Base-by-base conservation (phyloP, 2,113 vertebrate genomes). In the Donacobius atricapilla region DNA sequence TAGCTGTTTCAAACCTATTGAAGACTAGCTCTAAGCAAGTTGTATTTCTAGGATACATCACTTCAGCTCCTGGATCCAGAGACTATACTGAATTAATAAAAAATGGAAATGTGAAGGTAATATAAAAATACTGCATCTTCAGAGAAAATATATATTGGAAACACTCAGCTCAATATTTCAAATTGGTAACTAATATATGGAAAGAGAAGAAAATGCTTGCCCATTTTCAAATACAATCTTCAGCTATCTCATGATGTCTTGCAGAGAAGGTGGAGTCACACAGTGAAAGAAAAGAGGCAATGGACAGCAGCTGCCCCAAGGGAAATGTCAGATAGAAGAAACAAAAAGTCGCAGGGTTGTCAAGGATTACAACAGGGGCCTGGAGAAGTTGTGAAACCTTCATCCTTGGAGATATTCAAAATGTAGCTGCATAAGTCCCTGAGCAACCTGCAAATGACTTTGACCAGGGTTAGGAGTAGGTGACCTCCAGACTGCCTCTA, bases 31-130 rank as follows among this genome's bases (percentile, higher is more conserved):
- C 97, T 27, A 72, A 96, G 60, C 98, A 96, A 81, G 95, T 98
- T 79, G 87, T 98, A 57, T 98, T 98, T 94, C 88, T 98, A 65
- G 98, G 98, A 28, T 98, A 98, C 21, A 94, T 98, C 86, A 98
- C 97, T 75, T 98, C 98, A 85, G 96, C 93, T 76, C 98, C 98
- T 80, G 98, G 98, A 68, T 98, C 97, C 80, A 97, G 98, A 97
- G 98, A 98, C 95, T 98, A 98, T 61, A 87, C 39, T 35, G 97
- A 98, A 88, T 95, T 98, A 91, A 97, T 92, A 79, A 63, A 97
- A 89, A 97, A 98, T 27, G 98, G 98, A 68, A 94, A 98, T 54
- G 80, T 98, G 31, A 96, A 97, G 97, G 98, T 98, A 97, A 86
- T 39, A 21, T 44, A 44, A 78, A 83, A 87, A 12, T 65, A 35